Evolutionary conservation across 2,797 vertebrate species (phyloP).

Genomic region (Austrolebias charrua): DNA sequence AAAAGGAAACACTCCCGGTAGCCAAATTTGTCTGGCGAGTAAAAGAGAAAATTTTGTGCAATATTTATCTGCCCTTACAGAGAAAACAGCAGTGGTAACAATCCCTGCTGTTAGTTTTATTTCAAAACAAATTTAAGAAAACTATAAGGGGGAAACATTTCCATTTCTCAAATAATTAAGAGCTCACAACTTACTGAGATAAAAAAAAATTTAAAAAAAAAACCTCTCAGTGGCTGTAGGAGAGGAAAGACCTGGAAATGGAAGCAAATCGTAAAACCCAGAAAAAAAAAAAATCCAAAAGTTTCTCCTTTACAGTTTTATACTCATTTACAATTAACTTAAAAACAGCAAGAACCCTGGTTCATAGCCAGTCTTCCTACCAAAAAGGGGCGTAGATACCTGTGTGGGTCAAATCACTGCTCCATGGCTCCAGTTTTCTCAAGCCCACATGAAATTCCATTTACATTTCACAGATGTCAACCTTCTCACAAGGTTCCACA

Average conservation of each 20-base stretch:
- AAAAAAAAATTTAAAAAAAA: constrained; percentile 22
- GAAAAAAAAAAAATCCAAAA: constrained; percentile 37
- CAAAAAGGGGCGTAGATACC: constrained; percentile 67
- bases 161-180: constrained; percentile 65
- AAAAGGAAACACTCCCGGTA: constrained; percentile 55
- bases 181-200: constrained; percentile 56
- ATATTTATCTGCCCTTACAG: constrained; percentile 86
- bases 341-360: constrained; percentile 74
- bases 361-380: constrained; percentile 63
- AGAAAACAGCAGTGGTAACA: constrained; percentile 85
- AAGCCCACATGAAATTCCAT: constrained; percentile 54
- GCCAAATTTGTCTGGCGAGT: constrained; percentile 65
- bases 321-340: constrained; percentile 79
- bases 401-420: constrained; percentile 65
- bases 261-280: constrained; percentile 70
- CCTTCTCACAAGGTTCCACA: constrained; percentile 60
- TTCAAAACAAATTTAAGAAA: constrained; percentile 66
- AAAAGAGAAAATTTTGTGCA: constrained; percentile 83
- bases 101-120: constrained; percentile 87
- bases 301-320: constrained; percentile 77
- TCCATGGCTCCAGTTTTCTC: constrained; percentile 51
- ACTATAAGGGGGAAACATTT: constrained; percentile 61
- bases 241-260: constrained; percentile 63
- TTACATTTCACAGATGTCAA: constrained; percentile 69
- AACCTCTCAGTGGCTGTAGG: constrained; percentile 39